Percentiles rank a stretch among this genome's conserved stretches.
Evolutionary conservation across 2,113 vertebrate genomes (phyloP).

Genomic region (Periophthalmus modestus): DNA sequence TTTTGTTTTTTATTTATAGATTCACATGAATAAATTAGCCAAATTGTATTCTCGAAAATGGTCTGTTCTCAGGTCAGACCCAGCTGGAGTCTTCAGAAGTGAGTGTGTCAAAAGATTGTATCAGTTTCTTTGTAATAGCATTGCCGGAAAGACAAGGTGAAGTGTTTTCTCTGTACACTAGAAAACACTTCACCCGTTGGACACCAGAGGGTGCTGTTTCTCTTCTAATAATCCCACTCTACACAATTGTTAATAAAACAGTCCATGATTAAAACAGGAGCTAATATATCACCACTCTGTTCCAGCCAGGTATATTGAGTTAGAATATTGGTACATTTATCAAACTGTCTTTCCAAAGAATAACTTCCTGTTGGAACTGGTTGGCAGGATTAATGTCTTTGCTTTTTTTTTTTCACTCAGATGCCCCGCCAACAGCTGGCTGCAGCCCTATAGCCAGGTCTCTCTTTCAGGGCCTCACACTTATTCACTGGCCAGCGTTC

Average conservation of each 20-base stretch:
- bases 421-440: constrained; percentile 64
- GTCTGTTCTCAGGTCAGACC: neutral
- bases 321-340: constrained; percentile 56
- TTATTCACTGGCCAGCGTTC: constrained; percentile 56
- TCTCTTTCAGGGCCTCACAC: constrained; percentile 43
- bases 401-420: constrained; percentile 43
- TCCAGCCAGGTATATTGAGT: constrained; percentile 55
- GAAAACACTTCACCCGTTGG: neutral
- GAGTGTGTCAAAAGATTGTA: neutral
- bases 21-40: too few species aligned
- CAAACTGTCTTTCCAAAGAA: constrained; percentile 54
- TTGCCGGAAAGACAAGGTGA: too few species aligned
- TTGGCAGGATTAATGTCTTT: constrained; percentile 58
- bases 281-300: constrained; percentile 22
- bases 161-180: too few species aligned
- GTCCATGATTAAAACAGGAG: constrained; percentile 7
- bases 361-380: constrained; percentile 41
- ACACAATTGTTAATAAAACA: neutral
- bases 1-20: too few species aligned
- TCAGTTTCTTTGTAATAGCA: neutral
- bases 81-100: neutral
- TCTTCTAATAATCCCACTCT: neutral
- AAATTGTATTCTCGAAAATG: neutral
- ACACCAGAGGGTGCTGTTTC: constrained; percentile 56
- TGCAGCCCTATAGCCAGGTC: constrained; percentile 38